phyloP scores from a whole-genome alignment of 1,140 invertebrate genomes.

The Sarcophaga bullata region DNA sequence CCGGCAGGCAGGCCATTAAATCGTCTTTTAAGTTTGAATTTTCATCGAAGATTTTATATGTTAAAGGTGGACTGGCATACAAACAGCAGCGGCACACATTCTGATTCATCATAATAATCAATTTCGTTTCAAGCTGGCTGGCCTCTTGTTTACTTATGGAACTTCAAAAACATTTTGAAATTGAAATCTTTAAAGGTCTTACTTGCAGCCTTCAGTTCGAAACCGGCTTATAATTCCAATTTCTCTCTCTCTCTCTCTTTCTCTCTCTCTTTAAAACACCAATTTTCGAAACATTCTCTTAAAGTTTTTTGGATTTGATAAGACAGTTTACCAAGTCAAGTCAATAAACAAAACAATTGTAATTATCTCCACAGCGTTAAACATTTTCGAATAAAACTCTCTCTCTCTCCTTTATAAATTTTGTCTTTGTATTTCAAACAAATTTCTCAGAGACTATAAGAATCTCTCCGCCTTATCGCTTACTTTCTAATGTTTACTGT shows the following conservation, averaged over 20 bases:
- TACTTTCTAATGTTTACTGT: no score
- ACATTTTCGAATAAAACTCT: no score
- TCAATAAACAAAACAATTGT: no score
- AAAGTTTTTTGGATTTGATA: no score
- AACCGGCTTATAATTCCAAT: neutral
- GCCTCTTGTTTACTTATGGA: neutral
- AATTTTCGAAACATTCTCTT: no score
- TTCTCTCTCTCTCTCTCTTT: neutral
- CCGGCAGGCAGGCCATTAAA: slow-evolving; percentile 49
- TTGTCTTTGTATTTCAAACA: no score
- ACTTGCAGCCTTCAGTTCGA: neutral
- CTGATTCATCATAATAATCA: slow-evolving; percentile 36
- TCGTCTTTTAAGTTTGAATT: slow-evolving; percentile 47
- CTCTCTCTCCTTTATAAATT: no score
- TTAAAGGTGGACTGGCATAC: slow-evolving; percentile 52
- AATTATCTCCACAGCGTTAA: no score
- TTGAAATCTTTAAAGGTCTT: neutral
- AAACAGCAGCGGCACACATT: slow-evolving; percentile 57
- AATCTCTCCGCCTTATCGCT: no score
- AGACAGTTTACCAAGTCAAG: no score
- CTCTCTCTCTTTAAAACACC: neutral
- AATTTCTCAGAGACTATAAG: no score
- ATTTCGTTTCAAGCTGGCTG: neutral
- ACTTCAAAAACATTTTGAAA: slow-evolving; percentile 2
- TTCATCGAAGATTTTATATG: slow-evolving; percentile 51